Conservation (phyloP, 2,113 vertebrate species). For the Vulpes ferrilata region DNA sequence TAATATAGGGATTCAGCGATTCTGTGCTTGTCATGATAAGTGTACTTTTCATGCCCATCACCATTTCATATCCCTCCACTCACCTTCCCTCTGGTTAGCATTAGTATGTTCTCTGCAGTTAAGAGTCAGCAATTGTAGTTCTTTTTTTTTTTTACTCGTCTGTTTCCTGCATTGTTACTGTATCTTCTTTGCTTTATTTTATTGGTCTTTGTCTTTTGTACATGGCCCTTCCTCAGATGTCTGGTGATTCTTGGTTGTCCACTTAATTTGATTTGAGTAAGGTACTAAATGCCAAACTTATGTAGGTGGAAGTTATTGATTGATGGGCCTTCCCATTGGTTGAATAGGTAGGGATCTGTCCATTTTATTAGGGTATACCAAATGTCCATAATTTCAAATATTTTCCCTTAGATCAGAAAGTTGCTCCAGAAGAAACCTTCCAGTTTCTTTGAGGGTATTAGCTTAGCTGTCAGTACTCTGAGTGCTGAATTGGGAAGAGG, state of each 20-base stretch:
- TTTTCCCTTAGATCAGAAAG: neutral
- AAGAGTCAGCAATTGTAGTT: neutral
- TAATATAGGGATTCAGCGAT: neutral
- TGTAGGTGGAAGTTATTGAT: neutral
- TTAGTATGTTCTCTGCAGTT: neutral
- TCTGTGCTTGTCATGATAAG: neutral
- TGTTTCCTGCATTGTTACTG: neutral
- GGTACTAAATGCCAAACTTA: neutral
- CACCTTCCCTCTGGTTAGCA: neutral
- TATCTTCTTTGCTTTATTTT: neutral
- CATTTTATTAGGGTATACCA: neutral
- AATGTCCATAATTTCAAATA: neutral
- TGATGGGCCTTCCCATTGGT: neutral
- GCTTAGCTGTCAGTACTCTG: neutral
- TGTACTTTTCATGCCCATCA: neutral
- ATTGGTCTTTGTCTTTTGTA: neutral
- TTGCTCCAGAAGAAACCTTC: neutral
- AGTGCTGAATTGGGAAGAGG: neutral
- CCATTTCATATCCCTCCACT: neutral
- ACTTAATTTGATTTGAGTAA: conserved; percentile 1
- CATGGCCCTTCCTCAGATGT: neutral
- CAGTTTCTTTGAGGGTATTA: neutral
- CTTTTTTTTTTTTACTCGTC: neutral
- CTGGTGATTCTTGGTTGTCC: conserved; percentile 16
- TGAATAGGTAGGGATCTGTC: neutral